These are phyloP conservation scores for Rafetus swinhoei DNA, from an alignment of 2,113 vertebrate genomes.

Conservation along the genomic window DNA sequence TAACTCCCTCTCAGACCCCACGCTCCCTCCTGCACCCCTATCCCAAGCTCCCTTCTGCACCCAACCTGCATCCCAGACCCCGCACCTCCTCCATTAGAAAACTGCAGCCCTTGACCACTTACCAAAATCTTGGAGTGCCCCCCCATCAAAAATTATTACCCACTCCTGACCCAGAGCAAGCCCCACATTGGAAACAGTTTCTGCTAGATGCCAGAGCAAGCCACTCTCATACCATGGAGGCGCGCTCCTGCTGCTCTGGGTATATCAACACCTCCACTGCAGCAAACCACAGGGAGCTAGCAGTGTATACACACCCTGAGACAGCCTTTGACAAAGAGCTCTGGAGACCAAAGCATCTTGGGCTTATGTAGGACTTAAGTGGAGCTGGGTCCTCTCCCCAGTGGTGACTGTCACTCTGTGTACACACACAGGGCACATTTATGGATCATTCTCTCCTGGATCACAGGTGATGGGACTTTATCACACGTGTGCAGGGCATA, in stretches of 20 bases:
- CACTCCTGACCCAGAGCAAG: background rate
- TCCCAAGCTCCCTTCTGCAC: too few relatives aligned
- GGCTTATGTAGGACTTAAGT: background rate
- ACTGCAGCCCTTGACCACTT: too few relatives aligned
- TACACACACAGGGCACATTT: background rate
- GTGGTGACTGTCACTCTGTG: background rate
- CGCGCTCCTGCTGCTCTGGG: background rate
- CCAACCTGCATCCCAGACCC: too few relatives aligned
- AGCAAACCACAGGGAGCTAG: background rate
- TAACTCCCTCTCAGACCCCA: too few relatives aligned
- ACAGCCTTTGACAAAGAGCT: background rate
- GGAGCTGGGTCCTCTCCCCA: background rate
- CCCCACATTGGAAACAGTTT: background rate
- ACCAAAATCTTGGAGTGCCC: too few relatives aligned
- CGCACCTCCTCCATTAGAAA: too few relatives aligned
- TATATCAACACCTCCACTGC: background rate
- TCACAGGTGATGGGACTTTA: background rate
- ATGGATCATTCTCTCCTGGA: background rate
- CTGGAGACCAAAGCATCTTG: background rate
- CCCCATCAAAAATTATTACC: too few relatives aligned
- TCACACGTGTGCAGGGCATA: background rate
- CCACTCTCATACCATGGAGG: background rate
- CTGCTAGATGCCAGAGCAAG: background rate
- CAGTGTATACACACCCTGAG: background rate
- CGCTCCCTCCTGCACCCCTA: too few relatives aligned